Base-by-base conservation (phyloP, 2,113 vertebrate genomes). In the Zosterops hypoxanthus region DNA sequence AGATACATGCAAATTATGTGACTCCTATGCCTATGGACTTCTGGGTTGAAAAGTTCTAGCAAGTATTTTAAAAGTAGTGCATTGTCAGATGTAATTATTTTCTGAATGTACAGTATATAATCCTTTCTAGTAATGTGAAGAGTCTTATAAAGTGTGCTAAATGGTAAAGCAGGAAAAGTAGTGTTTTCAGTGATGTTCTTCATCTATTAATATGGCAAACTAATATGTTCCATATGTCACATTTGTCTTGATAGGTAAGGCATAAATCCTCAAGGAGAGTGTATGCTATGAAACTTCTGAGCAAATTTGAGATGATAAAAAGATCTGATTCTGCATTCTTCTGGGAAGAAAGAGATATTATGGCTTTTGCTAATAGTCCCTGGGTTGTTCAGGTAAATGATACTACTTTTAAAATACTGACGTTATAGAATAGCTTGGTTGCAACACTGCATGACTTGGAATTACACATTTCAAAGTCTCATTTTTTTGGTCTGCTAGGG, bases 291-390 rank as follows among this genome's bases (percentile, higher is more conserved):
- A 99, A 99, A 96, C 99, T 99, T 95, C 97, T 99, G 56, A 99
- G 99, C 98, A 99, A 99, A 97, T 99, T 99, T 98, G 99, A 99
- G 97, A 99, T 99, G 99, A 99, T 99, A 96, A 99, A 99, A 98
- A 98, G 99, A 97, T 99, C 99, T 1, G 99, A 99, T 97, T 99
- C 99, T 64, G 99, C 99, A 78, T 99, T 99, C 98, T 99, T 99
- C 96, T 99, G 99, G 99, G 99, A 99, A 98, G 99, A 99, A 98
- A 99, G 99, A 73, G 99, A 99, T 97, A 99, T 99, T 95, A 99
- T 99, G 99, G 99, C 99, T 69, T 99, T 99, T 98, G 99, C 99
- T 86, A 98, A 99, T 86, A 99, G 99, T 89, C 98, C 98, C 60
- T 99, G 99, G 99, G 99, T 99, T n/a, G 99, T 99, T 93, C 99